Conservation (phyloP, 92 coral and sea anemone genomes). For the Anthopleura xanthogrammica region DNA sequence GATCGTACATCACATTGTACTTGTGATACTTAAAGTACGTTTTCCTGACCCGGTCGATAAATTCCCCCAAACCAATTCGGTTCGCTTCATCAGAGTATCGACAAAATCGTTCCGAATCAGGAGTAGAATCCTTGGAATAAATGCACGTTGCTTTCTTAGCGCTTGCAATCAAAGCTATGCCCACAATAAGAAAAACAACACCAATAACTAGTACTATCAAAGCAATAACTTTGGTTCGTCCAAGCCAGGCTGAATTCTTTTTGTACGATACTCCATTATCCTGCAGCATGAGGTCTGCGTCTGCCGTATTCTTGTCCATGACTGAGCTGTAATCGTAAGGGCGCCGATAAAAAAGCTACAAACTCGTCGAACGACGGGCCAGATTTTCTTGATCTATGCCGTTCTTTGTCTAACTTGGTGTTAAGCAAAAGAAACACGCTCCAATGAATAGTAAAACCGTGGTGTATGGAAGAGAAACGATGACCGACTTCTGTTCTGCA, state of each 20-base stretch:
- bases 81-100: slow-evolving; percentile 63
- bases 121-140: neutral
- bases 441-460: neutral
- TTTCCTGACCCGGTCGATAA: slow-evolving; percentile 53
- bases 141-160: slow-evolving; percentile 32
- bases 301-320: neutral
- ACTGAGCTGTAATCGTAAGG: neutral
- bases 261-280: slow-evolving; percentile 22
- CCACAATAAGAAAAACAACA: slow-evolving; percentile 50
- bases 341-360: neutral
- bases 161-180: slow-evolving; percentile 61
- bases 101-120: slow-evolving; percentile 30
- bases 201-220: slow-evolving; percentile 47
- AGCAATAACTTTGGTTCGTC: slow-evolving; percentile 36
- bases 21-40: slow-evolving; percentile 66
- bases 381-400: neutral
- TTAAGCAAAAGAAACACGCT: neutral
- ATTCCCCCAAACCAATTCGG: slow-evolving; percentile 60
- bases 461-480: neutral
- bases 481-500: neutral
- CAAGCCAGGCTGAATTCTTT: slow-evolving; percentile 24
- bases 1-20: slow-evolving; percentile 42
- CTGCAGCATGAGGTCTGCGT: neutral
- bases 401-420: neutral
- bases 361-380: neutral